phyloP scores from a whole-genome alignment of 2,888 invertebrate genomes.

The Merodon equestris region DNA sequence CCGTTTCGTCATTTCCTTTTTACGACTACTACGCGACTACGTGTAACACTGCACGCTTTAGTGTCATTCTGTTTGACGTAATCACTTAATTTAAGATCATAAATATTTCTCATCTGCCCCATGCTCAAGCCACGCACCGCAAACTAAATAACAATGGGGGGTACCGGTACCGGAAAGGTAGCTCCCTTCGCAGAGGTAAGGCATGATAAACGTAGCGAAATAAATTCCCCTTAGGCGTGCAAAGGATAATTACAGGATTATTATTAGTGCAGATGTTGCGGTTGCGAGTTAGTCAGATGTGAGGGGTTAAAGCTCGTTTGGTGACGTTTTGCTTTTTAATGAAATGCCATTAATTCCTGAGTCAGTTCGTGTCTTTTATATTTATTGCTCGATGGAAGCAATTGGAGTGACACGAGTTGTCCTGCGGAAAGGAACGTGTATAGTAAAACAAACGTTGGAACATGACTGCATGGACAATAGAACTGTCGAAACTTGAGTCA shows the following conservation, averaged over 20 bases:
- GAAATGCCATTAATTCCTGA: no score
- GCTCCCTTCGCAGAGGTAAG: neutral
- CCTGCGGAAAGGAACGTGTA: no score
- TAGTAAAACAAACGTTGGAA: no score
- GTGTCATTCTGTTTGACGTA: conserved; percentile 55
- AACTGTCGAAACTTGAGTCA: no score
- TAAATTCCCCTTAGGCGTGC: conserved; percentile 27
- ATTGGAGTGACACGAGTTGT: no score
- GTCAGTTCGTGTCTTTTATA: no score
- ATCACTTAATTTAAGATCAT: conserved; percentile 60
- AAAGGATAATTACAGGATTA: conserved; percentile 43
- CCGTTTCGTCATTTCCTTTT: neutral
- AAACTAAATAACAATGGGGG: conserved; percentile 22
- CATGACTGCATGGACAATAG: no score
- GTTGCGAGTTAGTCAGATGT: no score
- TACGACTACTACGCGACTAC: conserved; percentile 16
- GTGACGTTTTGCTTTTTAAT: no score
- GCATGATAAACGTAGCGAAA: conserved; percentile 31
- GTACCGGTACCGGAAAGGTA: neutral
- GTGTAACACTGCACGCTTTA: conserved; percentile 47
- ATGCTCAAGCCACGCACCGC: conserved; percentile 23
- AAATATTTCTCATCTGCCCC: conserved; percentile 42
- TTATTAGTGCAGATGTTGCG: conserved; percentile 34
- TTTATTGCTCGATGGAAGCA: no score
- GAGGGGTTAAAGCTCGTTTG: no score